Base-by-base conservation (phyloP, 2,113 vertebrate genomes). In the Pampusana beccarii region DNA sequence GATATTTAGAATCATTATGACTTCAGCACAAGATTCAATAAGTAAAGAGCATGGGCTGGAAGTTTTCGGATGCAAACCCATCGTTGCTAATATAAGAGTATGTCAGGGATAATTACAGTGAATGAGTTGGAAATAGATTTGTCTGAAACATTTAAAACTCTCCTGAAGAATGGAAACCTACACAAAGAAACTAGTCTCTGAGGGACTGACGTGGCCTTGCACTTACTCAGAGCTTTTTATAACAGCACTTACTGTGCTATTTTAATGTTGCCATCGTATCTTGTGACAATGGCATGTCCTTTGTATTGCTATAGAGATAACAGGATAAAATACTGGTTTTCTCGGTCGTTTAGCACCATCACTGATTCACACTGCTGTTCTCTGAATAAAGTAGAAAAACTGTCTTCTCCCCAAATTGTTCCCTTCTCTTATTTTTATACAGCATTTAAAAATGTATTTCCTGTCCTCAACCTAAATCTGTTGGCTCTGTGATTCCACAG, bases 91-190 rank as follows among this genome's bases (percentile, higher is more conserved):
- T 86, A 58, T 36, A 69, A 86, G 72, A 77, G 16, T 65, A 70
- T 57, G 72, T 90, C 84, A 79, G 54, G 71, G 85, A 58, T 33
- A 88, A 80, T 92, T 88, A 81, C 40, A 57, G 66, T 80, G 58
- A 62, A 72, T 54, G 53, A 92, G 72, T 33, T 90, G 42, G 62
- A 92, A 92, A 91, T 42, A 78, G 71, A 87, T 95, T 93, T 95
- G 33, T 66, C 77, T 92, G 70, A 88, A 90, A 83, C 46, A 38
- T 60, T 92, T 79, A 73, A 94, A 91, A 90, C 23, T 79, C 51
- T 93, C 58, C n/a, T 72, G 54, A 92, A 77, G 51, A 24, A 50
- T 33, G n/a, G 26, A 91, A 85, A 58, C 16, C n/a, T 67, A 38
- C 38, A 46, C 0, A 12, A 88, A 91, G 46, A 80, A 92, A 83